A percentile compares a stretch with the other conserved stretches of the same genome.
Conservation (phyloP, 2,888 invertebrate genomes). For the Theretra japonica region DNA sequence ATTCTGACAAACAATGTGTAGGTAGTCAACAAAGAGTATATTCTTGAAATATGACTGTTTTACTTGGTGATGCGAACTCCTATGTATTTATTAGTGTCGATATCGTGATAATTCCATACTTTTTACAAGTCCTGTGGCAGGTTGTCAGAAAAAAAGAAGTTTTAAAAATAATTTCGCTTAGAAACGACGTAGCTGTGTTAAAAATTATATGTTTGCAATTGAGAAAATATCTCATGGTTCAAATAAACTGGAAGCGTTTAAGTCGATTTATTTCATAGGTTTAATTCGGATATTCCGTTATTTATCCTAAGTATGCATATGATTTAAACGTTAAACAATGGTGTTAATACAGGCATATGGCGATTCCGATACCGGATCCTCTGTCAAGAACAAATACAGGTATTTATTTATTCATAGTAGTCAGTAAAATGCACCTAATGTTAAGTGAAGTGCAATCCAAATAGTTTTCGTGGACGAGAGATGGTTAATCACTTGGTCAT, state of each 20-base stretch:
- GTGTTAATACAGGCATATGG: not conserved
- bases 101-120: not conserved
- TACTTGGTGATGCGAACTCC: not conserved
- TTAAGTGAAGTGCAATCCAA: not conserved
- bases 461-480: too few relatives aligned
- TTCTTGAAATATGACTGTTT: not conserved
- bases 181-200: not conserved
- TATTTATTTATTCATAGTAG: not conserved
- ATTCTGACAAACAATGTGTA: not conserved
- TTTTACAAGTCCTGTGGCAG: too few relatives aligned
- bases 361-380: not conserved
- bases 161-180: too few relatives aligned
- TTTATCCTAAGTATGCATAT: not conserved
- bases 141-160: too few relatives aligned
- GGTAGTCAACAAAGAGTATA: not conserved
- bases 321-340: not conserved
- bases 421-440: not conserved
- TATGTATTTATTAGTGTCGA: not conserved
- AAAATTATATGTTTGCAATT: not conserved
- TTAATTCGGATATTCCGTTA: not conserved
- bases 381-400: slow-evolving; percentile 10
- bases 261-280: not conserved
- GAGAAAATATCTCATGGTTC: not conserved
- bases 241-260: not conserved
- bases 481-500: too few relatives aligned